These are phyloP conservation scores for Lipophrys pholis DNA, from an alignment of 2,113 vertebrate species.

Conservation along the genomic window DNA sequence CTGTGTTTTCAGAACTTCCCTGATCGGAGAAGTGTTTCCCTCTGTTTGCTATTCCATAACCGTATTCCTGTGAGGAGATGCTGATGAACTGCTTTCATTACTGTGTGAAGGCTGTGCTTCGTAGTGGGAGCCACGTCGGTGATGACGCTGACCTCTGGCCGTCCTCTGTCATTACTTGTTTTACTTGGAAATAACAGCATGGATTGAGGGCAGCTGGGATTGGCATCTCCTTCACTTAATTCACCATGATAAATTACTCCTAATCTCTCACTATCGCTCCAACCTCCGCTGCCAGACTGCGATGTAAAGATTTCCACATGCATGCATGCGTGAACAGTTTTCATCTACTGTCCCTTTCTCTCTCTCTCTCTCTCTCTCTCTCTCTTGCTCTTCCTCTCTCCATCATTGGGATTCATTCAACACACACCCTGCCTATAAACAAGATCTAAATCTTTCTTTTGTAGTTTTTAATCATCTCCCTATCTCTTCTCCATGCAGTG, in stretches of 20 bases:
- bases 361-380: not conserved
- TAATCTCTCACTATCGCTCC: slow-evolving; percentile 21
- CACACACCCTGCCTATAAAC: slow-evolving; percentile 40
- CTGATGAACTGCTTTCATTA: slow-evolving; percentile 6
- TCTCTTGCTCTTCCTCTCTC: not conserved
- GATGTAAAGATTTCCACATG: slow-evolving; percentile 45
- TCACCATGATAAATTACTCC: slow-evolving; percentile 48
- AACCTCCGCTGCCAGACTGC: slow-evolving; percentile 50
- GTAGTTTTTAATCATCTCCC: slow-evolving; percentile 61
- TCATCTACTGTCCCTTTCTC: not conserved
- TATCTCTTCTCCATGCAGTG: slow-evolving; percentile 12
- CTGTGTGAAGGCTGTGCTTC: not conserved
- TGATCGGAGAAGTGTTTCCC: not conserved
- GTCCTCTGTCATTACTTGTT: slow-evolving; percentile 53
- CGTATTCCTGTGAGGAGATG: not conserved
- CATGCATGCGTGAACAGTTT: slow-evolving; percentile 21
- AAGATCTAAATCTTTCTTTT: slow-evolving; percentile 70
- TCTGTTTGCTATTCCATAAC: not conserved
- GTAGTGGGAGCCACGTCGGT: slow-evolving; percentile 26
- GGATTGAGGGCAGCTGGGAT: not conserved
- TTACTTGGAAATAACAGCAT: slow-evolving; percentile 28
- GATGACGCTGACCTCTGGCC: slow-evolving; percentile 45
- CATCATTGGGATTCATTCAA: slow-evolving; percentile 26
- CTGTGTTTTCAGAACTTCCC: not conserved
- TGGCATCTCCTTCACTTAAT: slow-evolving; percentile 49